A percentile compares a stretch with the other conserved stretches of the same genome.
These are phyloP conservation scores for Meriones psammophilus DNA, from an alignment of 2,797 vertebrate species.

Conservation along the genomic window DNA sequence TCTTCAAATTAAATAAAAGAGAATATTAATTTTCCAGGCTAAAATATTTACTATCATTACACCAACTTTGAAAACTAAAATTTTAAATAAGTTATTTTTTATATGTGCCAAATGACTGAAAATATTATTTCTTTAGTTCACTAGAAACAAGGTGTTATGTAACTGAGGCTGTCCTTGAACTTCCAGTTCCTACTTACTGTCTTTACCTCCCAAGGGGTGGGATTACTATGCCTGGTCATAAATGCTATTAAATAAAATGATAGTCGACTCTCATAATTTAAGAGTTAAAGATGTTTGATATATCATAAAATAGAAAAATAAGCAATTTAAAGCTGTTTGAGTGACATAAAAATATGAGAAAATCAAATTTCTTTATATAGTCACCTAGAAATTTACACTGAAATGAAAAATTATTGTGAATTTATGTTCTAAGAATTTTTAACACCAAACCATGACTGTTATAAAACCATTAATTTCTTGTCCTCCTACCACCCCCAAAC, in stretches of 20 bases:
- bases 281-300: constrained; percentile 54
- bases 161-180: not conserved
- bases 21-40: constrained; percentile 38
- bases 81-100: constrained; percentile 51
- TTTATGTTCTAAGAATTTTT: constrained; percentile 60
- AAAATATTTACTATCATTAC: constrained; percentile 54
- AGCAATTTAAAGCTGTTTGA: constrained; percentile 49
- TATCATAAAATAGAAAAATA: constrained; percentile 46
- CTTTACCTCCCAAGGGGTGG: not conserved
- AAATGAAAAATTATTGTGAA: constrained; percentile 64
- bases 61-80: constrained; percentile 62
- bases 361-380: constrained; percentile 60
- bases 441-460: constrained; percentile 47
- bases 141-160: not conserved
- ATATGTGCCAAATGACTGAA: constrained; percentile 59
- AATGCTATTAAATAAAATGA: constrained; percentile 50
- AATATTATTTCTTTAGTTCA: not conserved
- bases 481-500: not conserved
- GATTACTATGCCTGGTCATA: not conserved
- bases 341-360: constrained; percentile 50
- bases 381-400: constrained; percentile 42
- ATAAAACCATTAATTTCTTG: constrained; percentile 54
- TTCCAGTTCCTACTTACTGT: not conserved
- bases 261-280: constrained; percentile 46
- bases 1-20: constrained; percentile 57